Evolutionary conservation across 1,140 invertebrate genomes (phyloP).

Genomic region (Ceratina calcarata): DNA sequence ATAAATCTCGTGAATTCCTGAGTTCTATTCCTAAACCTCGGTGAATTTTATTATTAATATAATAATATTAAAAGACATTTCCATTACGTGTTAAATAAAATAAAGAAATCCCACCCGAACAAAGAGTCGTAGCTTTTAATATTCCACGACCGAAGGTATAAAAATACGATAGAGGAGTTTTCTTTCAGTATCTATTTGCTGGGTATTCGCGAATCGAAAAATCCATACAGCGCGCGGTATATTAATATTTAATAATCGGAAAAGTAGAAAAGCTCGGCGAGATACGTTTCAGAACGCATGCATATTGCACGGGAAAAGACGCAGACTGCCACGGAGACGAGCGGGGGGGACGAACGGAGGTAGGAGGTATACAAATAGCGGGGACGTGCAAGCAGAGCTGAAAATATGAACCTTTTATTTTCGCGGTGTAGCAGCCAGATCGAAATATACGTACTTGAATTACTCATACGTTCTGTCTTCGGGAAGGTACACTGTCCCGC

Average conservation of each 20-base stretch:
- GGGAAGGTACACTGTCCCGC: not conserved
- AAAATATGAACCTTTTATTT: slow-evolving; percentile 39
- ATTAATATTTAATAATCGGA: slow-evolving; percentile 47
- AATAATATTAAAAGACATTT: too few relatives aligned
- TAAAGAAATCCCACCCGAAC: not conserved
- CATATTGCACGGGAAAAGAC: slow-evolving; percentile 29
- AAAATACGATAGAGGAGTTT: slow-evolving; percentile 10
- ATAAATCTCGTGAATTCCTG: too few relatives aligned
- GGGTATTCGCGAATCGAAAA: not conserved
- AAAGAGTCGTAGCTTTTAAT: not conserved
- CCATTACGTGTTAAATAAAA: not conserved
- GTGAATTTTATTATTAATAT: too few relatives aligned
- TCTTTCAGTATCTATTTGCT: not conserved
- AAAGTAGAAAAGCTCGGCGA: slow-evolving; percentile 20
- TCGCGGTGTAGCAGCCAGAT: not conserved
- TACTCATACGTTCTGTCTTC: slow-evolving; percentile 13
- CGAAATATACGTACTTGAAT: slow-evolving; percentile 25
- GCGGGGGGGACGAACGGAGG: not conserved
- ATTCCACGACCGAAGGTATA: not conserved
- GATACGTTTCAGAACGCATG: slow-evolving; percentile 12
- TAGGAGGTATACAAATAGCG: slow-evolving; percentile 3
- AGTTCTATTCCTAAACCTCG: too few relatives aligned
- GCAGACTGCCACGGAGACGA: not conserved
- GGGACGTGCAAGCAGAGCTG: not conserved
- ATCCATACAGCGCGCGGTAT: not conserved